Evolutionary conservation across 1,140 invertebrate genomes (phyloP).

Genomic region (Lepidurus apus): DNA sequence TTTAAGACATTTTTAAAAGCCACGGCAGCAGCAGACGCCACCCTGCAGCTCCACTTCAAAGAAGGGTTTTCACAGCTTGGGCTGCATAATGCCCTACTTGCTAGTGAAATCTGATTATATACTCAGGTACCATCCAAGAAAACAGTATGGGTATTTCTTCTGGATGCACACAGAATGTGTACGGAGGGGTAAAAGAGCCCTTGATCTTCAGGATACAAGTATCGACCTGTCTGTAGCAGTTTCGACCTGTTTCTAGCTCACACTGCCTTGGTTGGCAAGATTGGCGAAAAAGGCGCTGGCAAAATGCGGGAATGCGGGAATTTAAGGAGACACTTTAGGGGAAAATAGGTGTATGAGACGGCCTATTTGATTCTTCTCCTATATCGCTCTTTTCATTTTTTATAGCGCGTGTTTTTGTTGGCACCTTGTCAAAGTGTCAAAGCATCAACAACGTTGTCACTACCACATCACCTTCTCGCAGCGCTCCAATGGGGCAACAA

Average conservation of each 20-base stretch:
- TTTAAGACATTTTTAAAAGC: not conserved
- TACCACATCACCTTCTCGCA: no score
- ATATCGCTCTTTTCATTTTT: no score
- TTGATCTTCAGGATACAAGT: not conserved
- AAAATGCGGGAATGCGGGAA: no score
- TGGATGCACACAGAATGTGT: not conserved
- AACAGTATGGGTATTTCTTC: not conserved
- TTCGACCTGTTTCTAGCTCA: not conserved
- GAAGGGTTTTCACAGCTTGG: not conserved
- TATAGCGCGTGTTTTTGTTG: no score
- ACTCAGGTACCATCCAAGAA: not conserved
- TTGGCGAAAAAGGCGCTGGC: not conserved
- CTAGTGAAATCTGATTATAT: constrained; percentile 5
- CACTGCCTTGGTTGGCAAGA: not conserved
- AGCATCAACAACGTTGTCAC: no score
- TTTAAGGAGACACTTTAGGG: no score
- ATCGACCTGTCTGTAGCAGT: not conserved
- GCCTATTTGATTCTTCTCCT: no score
- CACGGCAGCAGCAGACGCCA: constrained; percentile 16
- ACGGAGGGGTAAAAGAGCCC: not conserved
- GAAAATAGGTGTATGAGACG: no score
- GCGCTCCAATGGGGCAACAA: no score
- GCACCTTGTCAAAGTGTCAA: no score
- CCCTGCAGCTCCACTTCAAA: constrained; percentile 16
- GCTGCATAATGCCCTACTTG: constrained; percentile 4